phyloP scores from a whole-genome alignment of 2,888 invertebrate species.

The Halictus quadricinctus region DNA sequence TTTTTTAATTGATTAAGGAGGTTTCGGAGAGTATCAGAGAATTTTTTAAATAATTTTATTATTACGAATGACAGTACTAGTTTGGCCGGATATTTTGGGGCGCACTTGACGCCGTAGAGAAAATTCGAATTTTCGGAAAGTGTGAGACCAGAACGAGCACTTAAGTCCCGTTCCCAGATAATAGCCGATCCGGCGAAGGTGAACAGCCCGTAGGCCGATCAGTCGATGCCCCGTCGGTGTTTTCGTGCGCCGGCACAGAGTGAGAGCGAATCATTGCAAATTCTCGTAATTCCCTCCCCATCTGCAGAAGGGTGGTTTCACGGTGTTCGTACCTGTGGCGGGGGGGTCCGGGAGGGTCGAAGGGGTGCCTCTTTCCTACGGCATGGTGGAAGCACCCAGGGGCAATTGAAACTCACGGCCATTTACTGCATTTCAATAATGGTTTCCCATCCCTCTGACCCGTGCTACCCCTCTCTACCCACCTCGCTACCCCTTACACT shows the following conservation, averaged over 20 bases:
- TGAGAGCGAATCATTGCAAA: slow-evolving; percentile 67
- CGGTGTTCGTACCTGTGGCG: not conserved
- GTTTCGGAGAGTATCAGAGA: too few relatives aligned
- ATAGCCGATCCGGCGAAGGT: slow-evolving; percentile 27
- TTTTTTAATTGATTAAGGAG: too few relatives aligned
- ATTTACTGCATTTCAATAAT: slow-evolving; percentile 74
- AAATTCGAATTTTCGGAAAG: not conserved
- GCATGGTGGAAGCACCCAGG: slow-evolving; percentile 68
- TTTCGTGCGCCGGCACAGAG: slow-evolving; percentile 61
- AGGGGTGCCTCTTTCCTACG: slow-evolving; percentile 64
- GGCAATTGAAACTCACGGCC: slow-evolving; percentile 74
- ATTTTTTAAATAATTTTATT: too few relatives aligned
- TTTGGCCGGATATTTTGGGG: too few relatives aligned
- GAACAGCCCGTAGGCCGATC: slow-evolving; percentile 48
- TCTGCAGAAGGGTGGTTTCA: slow-evolving; percentile 51
- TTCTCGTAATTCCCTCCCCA: slow-evolving; percentile 68
- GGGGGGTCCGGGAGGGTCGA: slow-evolving; percentile 2
- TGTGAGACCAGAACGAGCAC: not conserved
- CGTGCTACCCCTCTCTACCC: not conserved
- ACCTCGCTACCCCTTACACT: slow-evolving; percentile 2
- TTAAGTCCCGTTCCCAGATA: not conserved
- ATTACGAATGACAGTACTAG: too few relatives aligned
- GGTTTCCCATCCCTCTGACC: slow-evolving; percentile 66
- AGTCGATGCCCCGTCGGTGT: slow-evolving; percentile 48
- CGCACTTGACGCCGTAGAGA: too few relatives aligned